Evolutionary conservation across 2,797 vertebrate genomes (phyloP).

Genomic region (Manis pentadactyla): DNA sequence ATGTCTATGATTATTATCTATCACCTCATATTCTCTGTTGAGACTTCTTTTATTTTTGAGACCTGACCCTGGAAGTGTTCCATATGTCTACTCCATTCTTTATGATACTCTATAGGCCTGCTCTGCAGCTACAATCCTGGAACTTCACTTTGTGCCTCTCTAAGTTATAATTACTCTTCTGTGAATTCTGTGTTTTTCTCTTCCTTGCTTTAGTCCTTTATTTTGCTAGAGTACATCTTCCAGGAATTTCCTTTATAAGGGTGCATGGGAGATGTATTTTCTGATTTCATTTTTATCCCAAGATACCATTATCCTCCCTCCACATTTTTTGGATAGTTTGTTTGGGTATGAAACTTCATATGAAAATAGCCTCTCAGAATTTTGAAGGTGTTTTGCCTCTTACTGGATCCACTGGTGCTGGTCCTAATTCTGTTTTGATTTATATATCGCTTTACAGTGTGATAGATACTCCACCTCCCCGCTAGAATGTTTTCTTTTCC

Average conservation of each 20-base stretch:
- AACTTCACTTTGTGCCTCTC: not conserved
- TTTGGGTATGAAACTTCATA: not conserved
- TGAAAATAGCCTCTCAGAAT: not conserved
- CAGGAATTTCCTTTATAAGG: not conserved
- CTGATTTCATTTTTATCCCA: not conserved
- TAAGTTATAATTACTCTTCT: not conserved
- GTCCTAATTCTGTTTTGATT: not conserved
- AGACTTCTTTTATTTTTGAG: not conserved
- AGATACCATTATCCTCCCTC: not conserved
- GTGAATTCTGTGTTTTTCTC: not conserved
- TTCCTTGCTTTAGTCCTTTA: not conserved
- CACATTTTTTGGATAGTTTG: not conserved
- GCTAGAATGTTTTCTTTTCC: not conserved
- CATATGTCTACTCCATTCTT: not conserved
- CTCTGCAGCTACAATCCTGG: not conserved
- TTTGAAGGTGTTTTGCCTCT: not conserved
- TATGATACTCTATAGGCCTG: no score
- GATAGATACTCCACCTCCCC: no score
- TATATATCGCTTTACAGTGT: not conserved
- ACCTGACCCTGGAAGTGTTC: not conserved
- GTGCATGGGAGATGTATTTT: not conserved
- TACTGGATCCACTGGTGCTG: not conserved
- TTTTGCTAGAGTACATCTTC: not conserved
- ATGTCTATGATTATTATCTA: not conserved
- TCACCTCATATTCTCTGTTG: not conserved